A percentile compares a stretch with the other conserved stretches of the same genome.
These are phyloP conservation scores for Mareca penelope DNA, from an alignment of 2,797 vertebrate genomes.

Conservation along the genomic window DNA sequence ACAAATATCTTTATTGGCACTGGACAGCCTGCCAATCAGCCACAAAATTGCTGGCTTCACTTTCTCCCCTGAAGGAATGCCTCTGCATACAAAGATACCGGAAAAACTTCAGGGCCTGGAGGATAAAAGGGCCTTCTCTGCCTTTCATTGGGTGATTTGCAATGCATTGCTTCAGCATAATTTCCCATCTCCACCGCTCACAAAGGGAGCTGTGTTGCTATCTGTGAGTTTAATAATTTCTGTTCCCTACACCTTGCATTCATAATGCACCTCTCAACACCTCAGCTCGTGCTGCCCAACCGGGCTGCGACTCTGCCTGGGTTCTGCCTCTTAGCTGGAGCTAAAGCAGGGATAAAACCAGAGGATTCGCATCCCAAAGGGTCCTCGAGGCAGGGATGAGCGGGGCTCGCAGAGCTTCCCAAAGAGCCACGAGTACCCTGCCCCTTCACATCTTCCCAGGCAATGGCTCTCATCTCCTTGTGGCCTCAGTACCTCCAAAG, in stretches of 20 bases:
- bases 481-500: not conserved
- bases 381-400: not conserved
- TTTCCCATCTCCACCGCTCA: slow-evolving; percentile 74
- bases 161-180: slow-evolving; percentile 78
- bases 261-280: slow-evolving; percentile 45
- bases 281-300: slow-evolving; percentile 7
- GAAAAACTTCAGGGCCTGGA: slow-evolving; percentile 60
- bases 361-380: not conserved
- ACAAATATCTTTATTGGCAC: slow-evolving; percentile 77
- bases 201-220: slow-evolving; percentile 75
- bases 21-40: slow-evolving; percentile 80
- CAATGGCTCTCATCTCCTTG: too few relatives aligned
- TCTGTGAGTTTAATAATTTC: slow-evolving; percentile 75
- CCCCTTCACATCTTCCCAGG: not conserved
- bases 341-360: not conserved
- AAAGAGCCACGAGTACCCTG: not conserved
- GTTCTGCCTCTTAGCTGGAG: not conserved
- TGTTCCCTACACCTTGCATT: slow-evolving; percentile 70
- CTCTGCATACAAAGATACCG: slow-evolving; percentile 75
- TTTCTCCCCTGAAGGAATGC: slow-evolving; percentile 73
- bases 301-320: not conserved
- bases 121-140: slow-evolving; percentile 74
- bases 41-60: slow-evolving; percentile 76
- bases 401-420: not conserved
- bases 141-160: slow-evolving; percentile 71